Evolutionary conservation across 2,888 invertebrate genomes (phyloP).

Genomic region (Ceriagrion tenellum): DNA sequence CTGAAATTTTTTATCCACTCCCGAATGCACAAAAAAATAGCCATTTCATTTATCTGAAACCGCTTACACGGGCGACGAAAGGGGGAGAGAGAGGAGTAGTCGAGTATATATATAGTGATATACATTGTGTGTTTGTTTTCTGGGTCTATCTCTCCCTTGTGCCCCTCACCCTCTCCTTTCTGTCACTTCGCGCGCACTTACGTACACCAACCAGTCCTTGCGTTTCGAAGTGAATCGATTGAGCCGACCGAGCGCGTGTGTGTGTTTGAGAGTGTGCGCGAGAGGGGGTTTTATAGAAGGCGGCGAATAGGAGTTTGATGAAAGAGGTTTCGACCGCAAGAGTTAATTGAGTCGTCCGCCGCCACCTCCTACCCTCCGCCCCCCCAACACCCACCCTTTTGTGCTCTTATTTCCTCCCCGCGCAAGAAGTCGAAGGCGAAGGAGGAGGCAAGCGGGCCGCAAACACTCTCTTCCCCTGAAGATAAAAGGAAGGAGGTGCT

Average conservation of each 20-base stretch:
- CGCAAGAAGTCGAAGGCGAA: not conserved
- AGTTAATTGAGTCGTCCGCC: slow-evolving; percentile 31
- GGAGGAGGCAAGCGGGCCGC: not conserved
- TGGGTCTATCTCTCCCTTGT: too few species aligned
- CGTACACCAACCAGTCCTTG: not conserved
- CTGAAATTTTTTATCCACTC: too few species aligned
- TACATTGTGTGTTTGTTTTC: too few species aligned
- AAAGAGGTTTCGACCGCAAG: slow-evolving; percentile 17
- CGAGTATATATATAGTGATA: not conserved
- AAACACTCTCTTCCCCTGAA: not conserved
- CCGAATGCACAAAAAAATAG: not conserved
- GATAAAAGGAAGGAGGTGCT: not conserved
- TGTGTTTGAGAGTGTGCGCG: not conserved
- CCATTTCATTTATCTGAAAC: not conserved
- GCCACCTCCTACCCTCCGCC: not conserved
- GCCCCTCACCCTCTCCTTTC: not conserved
- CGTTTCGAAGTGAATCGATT: slow-evolving; percentile 3
- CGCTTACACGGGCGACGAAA: not conserved
- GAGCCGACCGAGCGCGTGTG: not conserved
- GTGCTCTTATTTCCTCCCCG: not conserved
- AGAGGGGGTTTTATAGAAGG: not conserved
- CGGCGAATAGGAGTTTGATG: not conserved
- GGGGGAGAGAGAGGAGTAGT: not conserved
- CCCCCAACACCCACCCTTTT: slow-evolving; percentile 13
- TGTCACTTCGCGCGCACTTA: too few species aligned